A percentile compares a stretch with the other conserved stretches of the same genome.
Conservation (phyloP, 2,888 invertebrate genomes). For the Notodonta dromedarius region DNA sequence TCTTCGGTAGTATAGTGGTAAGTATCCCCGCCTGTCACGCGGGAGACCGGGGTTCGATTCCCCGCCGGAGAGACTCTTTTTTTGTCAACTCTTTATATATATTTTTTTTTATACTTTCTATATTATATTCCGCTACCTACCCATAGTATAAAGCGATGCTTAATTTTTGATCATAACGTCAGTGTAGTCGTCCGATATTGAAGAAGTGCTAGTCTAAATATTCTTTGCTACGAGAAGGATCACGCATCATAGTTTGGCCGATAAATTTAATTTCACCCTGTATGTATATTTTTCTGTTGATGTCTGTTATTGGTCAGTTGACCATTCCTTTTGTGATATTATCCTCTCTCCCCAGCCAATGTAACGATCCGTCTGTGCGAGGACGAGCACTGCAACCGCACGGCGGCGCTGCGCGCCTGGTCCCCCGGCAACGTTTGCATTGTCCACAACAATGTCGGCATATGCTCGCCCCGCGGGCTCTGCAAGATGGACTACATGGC, state of each 20-base stretch:
- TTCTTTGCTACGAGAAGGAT: too few relatives aligned
- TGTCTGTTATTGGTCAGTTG: too few relatives aligned
- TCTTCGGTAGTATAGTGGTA: constrained; percentile 85
- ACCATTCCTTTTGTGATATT: neutral
- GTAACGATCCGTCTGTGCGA: constrained; percentile 54
- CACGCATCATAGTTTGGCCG: too few relatives aligned
- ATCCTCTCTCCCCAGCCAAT: constrained; percentile 52
- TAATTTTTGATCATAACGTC: too few relatives aligned
- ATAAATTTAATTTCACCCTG: too few relatives aligned
- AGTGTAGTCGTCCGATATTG: too few relatives aligned
- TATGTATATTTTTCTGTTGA: too few relatives aligned
- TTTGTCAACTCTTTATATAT: neutral
- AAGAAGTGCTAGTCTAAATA: too few relatives aligned
- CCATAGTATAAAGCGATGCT: too few relatives aligned
- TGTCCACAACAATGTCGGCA: constrained; percentile 58
- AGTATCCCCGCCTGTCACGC: constrained; percentile 85
- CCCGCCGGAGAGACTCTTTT: constrained; percentile 75
- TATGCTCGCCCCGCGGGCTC: constrained; percentile 54
- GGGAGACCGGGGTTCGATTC: constrained; percentile 85
- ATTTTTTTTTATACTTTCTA: too few relatives aligned
- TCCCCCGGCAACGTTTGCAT: constrained; percentile 58
- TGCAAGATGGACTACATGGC: constrained; percentile 47
- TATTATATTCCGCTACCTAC: too few relatives aligned
- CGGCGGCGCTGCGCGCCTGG: constrained; percentile 62
- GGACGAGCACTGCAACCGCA: constrained; percentile 36